A percentile compares a stretch with the other conserved stretches of the same genome.
Conservation (phyloP, 2,888 invertebrate genomes). For the Agrochola litura region DNA sequence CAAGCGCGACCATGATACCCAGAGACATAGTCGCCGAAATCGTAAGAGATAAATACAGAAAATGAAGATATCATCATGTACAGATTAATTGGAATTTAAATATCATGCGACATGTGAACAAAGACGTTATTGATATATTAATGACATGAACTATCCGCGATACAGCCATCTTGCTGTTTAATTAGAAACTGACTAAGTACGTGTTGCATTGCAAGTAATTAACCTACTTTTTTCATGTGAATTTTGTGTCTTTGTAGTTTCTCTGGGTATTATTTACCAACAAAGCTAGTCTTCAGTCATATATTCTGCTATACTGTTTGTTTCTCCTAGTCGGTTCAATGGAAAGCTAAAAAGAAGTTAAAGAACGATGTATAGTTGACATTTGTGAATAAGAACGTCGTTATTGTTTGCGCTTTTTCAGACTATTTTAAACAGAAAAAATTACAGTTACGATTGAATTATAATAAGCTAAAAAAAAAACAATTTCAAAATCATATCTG, state of each 20-base stretch:
- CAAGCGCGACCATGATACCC: constrained; percentile 87
- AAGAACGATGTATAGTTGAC: constrained; percentile 21
- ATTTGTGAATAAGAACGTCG: constrained; percentile 29
- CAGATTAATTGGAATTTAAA: constrained; percentile 31
- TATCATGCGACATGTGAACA: constrained; percentile 28
- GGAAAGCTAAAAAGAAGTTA: constrained; percentile 28
- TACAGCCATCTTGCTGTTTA: constrained; percentile 40
- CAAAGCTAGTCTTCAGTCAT: constrained; percentile 14
- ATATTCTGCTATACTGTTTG: constrained; percentile 25
- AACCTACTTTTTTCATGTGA: constrained; percentile 62
- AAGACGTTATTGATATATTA: constrained; percentile 26
- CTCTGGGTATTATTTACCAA: constrained; percentile 34
- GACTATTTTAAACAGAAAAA: constrained; percentile 20
- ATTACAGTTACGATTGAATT: constrained; percentile 19
- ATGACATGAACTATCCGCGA: constrained; percentile 25
- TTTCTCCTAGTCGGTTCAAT: constrained; percentile 18
- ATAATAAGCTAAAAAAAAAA: constrained; percentile 15
- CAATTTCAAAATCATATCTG: constrained; percentile 22
- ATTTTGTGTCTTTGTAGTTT: constrained; percentile 51
- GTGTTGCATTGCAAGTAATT: constrained; percentile 56
- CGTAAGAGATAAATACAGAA: constrained; percentile 83
- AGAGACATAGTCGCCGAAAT: constrained; percentile 87
- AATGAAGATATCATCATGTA: constrained; percentile 40
- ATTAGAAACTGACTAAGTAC: constrained; percentile 43
- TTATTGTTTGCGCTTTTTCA: constrained; percentile 36